Conservation (phyloP, 2,113 vertebrate genomes). For the Varanus salvator region DNA sequence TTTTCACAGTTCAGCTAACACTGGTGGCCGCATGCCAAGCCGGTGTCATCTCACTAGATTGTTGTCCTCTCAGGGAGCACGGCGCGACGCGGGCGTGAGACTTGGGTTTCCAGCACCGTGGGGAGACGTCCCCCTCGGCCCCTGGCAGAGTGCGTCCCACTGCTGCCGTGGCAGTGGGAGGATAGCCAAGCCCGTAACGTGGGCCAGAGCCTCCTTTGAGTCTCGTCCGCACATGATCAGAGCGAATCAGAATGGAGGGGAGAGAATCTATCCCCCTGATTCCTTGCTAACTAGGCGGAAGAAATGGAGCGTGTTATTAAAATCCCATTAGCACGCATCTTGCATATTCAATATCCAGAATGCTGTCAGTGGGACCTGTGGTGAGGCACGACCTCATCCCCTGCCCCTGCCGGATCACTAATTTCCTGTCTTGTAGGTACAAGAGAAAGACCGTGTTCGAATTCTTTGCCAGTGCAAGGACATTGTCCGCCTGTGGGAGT, state of each 20-base stretch:
- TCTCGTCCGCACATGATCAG: not conserved
- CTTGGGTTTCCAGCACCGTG: not conserved
- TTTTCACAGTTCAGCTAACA: not conserved
- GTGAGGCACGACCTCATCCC: not conserved
- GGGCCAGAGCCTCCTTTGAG: not conserved
- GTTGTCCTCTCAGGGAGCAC: not conserved
- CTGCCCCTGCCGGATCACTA: not conserved
- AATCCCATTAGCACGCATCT: not conserved
- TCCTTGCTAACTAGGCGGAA: constrained; percentile 3
- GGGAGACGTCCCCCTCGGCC: not conserved
- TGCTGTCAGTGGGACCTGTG: not conserved
- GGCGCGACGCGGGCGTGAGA: not conserved
- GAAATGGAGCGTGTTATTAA: not conserved
- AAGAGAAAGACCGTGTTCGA: not conserved
- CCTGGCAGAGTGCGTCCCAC: not conserved
- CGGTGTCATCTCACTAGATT: constrained; percentile 13
- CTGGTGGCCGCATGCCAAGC: constrained; percentile 12
- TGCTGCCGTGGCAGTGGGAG: not conserved
- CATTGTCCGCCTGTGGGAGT: not conserved
- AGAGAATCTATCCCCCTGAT: not conserved
- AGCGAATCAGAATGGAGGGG: not conserved
- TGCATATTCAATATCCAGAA: not conserved
- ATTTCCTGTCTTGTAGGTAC: not conserved
- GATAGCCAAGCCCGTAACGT: not conserved
- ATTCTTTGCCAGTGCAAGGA: not conserved